Percentiles rank a stretch among this genome's conserved stretches.
phyloP scores from a whole-genome alignment of 2,797 vertebrate genomes.

The Steatocranus sp. region DNA sequence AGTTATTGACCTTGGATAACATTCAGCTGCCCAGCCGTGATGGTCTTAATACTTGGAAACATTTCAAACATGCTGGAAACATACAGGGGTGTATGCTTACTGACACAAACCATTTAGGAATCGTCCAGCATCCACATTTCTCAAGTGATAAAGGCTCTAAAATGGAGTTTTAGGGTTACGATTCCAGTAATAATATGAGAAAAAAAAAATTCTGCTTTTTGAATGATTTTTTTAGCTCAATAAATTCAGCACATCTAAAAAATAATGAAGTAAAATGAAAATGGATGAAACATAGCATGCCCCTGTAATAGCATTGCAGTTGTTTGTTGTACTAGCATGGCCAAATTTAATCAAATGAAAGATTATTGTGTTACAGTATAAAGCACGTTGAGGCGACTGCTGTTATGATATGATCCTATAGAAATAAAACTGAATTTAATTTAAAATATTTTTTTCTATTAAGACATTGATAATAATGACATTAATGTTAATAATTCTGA shows the following conservation, averaged over 20 bases:
- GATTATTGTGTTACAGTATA: neutral
- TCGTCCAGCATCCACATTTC: neutral
- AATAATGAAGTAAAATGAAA: neutral
- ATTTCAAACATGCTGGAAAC: neutral
- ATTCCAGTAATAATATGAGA: neutral
- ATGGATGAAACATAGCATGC: neutral
- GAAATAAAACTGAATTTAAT: neutral
- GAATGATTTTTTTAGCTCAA: neutral
- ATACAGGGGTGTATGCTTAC: slow-evolving; percentile 3
- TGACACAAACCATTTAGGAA: slow-evolving; percentile 20
- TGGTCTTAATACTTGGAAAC: slow-evolving; percentile 37
- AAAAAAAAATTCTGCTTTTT: neutral
- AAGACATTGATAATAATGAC: neutral
- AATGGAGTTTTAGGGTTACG: neutral
- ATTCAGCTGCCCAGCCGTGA: slow-evolving; percentile 18
- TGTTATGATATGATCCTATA: neutral
- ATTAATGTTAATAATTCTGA: neutral
- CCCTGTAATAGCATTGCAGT: neutral
- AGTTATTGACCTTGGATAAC: slow-evolving; percentile 59
- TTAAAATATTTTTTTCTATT: neutral
- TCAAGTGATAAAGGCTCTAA: neutral
- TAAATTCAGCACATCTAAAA: neutral
- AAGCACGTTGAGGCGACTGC: neutral
- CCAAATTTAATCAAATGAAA: neutral
- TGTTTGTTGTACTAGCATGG: neutral